phyloP scores from a whole-genome alignment of 2,113 vertebrate species.

The Tyto alba region DNA sequence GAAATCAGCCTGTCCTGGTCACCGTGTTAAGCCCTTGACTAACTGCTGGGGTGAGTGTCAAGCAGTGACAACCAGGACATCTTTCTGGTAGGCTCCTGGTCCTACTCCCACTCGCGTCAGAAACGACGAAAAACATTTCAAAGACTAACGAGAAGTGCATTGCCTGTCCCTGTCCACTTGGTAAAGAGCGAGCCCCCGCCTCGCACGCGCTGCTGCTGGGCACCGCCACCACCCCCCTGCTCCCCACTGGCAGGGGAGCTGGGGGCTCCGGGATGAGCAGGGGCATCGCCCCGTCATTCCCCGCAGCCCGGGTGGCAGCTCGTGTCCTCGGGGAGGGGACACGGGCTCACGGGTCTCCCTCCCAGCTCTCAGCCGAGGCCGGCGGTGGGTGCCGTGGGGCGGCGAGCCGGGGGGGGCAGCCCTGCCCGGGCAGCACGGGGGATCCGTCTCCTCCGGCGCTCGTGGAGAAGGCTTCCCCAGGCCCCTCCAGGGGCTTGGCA shows the following conservation, averaged over 20 bases:
- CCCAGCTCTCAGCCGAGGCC: not conserved
- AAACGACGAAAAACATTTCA: accelerated
- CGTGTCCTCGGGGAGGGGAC: not conserved
- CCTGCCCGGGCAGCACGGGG: accelerated
- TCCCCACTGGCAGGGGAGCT: not conserved
- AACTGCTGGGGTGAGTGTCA: not conserved
- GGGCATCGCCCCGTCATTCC: not conserved
- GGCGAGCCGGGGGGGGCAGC: not conserved
- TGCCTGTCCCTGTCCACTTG: not conserved
- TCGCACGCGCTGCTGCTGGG: accelerated
- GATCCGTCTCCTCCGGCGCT: not conserved
- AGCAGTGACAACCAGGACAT: not conserved
- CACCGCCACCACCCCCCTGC: not conserved
- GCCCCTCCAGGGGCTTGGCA: not conserved
- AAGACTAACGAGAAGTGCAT: not conserved
- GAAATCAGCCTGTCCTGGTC: not conserved
- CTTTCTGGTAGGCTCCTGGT: not conserved
- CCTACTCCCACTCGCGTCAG: not conserved
- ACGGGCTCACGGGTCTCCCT: not conserved
- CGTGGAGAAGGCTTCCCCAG: not conserved
- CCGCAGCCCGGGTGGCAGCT: not conserved
- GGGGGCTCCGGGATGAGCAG: accelerated
- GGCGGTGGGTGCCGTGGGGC: accelerated
- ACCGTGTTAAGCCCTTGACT: not conserved
- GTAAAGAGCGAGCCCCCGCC: not conserved